phyloP scores from a whole-genome alignment of 2,888 invertebrate species.

The Chrysolina oricalcia region DNA sequence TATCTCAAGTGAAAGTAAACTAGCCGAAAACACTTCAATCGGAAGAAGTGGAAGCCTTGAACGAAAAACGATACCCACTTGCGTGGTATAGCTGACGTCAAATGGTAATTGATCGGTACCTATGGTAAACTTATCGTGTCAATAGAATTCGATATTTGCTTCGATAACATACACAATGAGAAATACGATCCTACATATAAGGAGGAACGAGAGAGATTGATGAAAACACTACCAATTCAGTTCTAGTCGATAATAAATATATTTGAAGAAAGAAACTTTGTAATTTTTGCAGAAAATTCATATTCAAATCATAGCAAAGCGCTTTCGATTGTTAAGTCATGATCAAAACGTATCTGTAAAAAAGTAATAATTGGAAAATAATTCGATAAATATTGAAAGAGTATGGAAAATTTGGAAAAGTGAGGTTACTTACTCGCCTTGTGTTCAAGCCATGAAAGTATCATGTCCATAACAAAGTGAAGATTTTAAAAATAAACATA shows the following conservation, averaged over 20 bases:
- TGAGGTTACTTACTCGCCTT: no score
- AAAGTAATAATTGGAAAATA: no score
- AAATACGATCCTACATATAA: constrained; percentile 14
- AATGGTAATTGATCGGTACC: constrained; percentile 35
- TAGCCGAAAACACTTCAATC: background rate
- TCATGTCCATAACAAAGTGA: no score
- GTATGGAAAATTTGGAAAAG: no score
- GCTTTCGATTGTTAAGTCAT: no score
- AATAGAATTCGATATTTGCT: constrained; percentile 20
- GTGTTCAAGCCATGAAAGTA: no score
- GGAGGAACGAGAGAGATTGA: background rate
- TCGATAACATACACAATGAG: constrained; percentile 26
- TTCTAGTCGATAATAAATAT: background rate
- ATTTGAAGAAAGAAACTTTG: no score
- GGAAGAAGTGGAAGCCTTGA: constrained; percentile 17
- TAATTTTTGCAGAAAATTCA: no score
- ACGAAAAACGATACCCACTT: constrained; percentile 13
- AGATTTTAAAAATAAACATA: no score
- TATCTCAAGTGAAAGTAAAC: background rate
- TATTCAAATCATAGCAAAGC: no score
- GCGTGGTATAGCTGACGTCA: constrained; percentile 28
- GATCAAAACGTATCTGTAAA: no score
- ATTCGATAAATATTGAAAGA: no score
- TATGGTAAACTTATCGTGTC: constrained; percentile 10
- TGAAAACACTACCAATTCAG: background rate